Percentiles rank a stretch among this genome's conserved stretches.
Conservation (phyloP, 2,888 invertebrate genomes). For the Tiphia femorata region DNA sequence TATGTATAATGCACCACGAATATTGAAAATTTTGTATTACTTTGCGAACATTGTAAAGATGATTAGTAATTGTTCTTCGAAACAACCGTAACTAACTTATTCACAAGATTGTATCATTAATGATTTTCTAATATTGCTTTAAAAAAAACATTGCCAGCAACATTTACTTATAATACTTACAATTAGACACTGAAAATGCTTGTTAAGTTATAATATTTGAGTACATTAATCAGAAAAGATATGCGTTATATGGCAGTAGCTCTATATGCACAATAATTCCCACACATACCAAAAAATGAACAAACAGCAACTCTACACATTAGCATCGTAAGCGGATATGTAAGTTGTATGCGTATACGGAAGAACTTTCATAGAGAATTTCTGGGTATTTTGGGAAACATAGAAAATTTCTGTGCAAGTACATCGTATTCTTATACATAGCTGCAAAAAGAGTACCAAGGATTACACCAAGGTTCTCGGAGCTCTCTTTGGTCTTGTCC, state of each 20-base stretch:
- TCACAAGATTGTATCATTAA: neutral
- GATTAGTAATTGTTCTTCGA: too few species aligned
- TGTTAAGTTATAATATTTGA: neutral
- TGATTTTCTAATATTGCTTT: neutral
- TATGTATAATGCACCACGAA: too few species aligned
- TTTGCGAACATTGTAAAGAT: too few species aligned
- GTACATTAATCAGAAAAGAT: constrained; percentile 15
- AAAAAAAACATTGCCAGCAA: neutral
- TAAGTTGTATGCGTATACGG: constrained; percentile 46
- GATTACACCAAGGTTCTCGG: constrained; percentile 42
- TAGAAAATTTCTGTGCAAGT: constrained; percentile 52
- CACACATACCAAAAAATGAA: constrained; percentile 23
- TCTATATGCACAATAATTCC: constrained; percentile 10
- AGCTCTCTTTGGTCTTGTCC: constrained; percentile 55
- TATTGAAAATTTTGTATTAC: too few species aligned
- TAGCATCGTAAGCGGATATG: constrained; percentile 33
- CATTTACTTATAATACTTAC: neutral
- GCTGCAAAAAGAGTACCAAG: constrained; percentile 46
- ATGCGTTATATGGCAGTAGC: constrained; percentile 13
- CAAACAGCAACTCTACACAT: constrained; percentile 29
- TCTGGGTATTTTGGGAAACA: constrained; percentile 43
- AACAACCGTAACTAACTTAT: too few species aligned
- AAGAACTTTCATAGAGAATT: constrained; percentile 51
- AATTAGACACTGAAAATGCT: too few species aligned
- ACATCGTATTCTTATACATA: constrained; percentile 40